These are phyloP conservation scores for Amia ocellicauda DNA, from an alignment of 2,113 vertebrate species.

Conservation along the genomic window DNA sequence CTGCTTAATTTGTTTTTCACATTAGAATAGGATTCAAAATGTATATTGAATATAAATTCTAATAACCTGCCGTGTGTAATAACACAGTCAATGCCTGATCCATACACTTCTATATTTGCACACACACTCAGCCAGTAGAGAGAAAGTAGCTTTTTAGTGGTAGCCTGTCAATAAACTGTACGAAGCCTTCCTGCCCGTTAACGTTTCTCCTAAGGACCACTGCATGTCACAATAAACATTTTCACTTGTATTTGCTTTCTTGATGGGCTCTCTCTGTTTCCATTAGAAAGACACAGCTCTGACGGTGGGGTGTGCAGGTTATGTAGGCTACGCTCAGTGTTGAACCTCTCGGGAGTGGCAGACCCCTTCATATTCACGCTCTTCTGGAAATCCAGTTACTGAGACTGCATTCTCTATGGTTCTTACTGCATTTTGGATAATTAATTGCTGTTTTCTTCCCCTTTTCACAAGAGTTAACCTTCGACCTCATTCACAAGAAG, in stretches of 20 bases:
- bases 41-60: no score
- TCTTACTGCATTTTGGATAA: constrained; percentile 42
- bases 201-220: constrained; percentile 6
- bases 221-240: background rate
- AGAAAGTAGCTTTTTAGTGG: constrained; percentile 22
- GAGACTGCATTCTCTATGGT: background rate
- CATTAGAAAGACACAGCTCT: no score
- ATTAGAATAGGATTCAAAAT: no score
- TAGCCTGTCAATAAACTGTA: constrained; percentile 15
- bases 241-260: no score
- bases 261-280: no score
- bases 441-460: constrained; percentile 62
- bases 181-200: constrained; percentile 14
- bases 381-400: background rate
- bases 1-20: no score
- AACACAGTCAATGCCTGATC: constrained; percentile 8
- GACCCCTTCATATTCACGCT: no score
- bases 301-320: no score
- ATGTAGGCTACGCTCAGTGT: no score
- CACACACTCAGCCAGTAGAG: constrained; percentile 19
- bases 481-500: constrained; percentile 60
- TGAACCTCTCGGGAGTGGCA: no score
- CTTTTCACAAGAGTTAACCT: constrained; percentile 55
- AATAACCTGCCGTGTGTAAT: no score
- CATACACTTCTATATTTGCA: constrained; percentile 10